Evolutionary conservation across 2,797 vertebrate genomes (phyloP), one percentile per base, ranked within the genome.

Genomic region (Decapterus maruadsi): DNA sequence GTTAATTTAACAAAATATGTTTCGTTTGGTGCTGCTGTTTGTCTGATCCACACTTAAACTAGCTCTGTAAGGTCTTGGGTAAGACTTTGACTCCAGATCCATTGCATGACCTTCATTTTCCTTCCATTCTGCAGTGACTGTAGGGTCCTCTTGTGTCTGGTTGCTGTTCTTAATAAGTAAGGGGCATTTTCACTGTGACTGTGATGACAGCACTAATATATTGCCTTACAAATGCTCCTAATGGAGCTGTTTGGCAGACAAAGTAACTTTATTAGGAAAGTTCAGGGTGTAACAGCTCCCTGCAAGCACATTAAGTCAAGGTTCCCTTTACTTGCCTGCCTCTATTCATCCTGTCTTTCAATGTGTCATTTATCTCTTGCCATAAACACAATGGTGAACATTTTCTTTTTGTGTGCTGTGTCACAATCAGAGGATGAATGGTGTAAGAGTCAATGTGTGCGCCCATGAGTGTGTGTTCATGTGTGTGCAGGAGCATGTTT

Each of bases 261-360:
- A 66, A 87, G 62, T 56, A 54, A 78, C 45, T 82, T 71, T 61
- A 53, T 55, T 62, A 45, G 40, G 4, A 71, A 71, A 69, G 61
- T 77, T 72, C 53, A 58, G 17, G 38, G 31, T 56, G n/a, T 45
- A 67, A 62, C 12, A 34, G 74, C 78, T 80, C 34, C 36, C 22
- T 55, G 68, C 2, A 46, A 78, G 42, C 55, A 62, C 55, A 75
- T 48, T 48, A 76, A 78, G 74, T 81, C 71, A 88, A 86, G 77
- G 81, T 75, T 74, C 62, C 79, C 57, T 72, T 20, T 51, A 16
- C 54, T 51, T 53, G n/a, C 34, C 45, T 67, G 54, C 40, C 42
- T 77, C 48, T 68, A 63, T 85, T 84, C 75, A 83, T 61, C 58
- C 11, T 13, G 20, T 70, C 29, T 77, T 81, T 81, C 56, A 80